Evolutionary conservation across 2,888 invertebrate species (phyloP).

Genomic region (Agrypnus murinus): DNA sequence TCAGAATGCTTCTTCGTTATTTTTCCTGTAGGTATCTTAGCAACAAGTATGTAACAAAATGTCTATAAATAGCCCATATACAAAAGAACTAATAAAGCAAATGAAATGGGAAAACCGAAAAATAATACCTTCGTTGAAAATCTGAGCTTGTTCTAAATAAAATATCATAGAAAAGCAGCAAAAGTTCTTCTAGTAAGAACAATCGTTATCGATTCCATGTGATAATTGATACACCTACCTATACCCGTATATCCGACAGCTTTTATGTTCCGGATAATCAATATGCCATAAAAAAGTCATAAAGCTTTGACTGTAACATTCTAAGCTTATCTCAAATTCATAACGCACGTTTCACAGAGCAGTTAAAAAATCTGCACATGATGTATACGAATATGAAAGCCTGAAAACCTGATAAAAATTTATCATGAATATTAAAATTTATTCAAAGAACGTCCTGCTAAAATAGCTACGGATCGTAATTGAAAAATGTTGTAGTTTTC

Average conservation of each 20-base stretch:
- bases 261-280: conserved; percentile 39
- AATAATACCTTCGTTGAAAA: too few relatives aligned
- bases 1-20: too few relatives aligned
- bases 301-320: conserved; percentile 29
- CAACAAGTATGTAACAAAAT: too few relatives aligned
- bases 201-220: conserved; percentile 36
- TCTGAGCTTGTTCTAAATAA: conserved; percentile 3
- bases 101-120: too few relatives aligned
- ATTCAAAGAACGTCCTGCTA: conserved; percentile 32
- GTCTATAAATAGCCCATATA: too few relatives aligned
- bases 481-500: conserved; percentile 31
- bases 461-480: conserved; percentile 30
- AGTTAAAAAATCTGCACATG: conserved; percentile 39
- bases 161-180: background rate
- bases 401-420: conserved; percentile 33
- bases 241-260: conserved; percentile 31
- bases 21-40: too few relatives aligned
- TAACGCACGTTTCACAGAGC: conserved; percentile 29
- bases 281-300: conserved; percentile 41
- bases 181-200: conserved; percentile 17
- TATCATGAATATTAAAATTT: conserved; percentile 41
- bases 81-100: too few relatives aligned
- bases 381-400: conserved; percentile 32
- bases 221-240: conserved; percentile 42
- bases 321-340: conserved; percentile 40